A percentile compares a stretch with the other conserved stretches of the same genome.
These are phyloP conservation scores for Nycticorax nycticorax DNA, from an alignment of 2,113 vertebrate species.

Conservation along the genomic window DNA sequence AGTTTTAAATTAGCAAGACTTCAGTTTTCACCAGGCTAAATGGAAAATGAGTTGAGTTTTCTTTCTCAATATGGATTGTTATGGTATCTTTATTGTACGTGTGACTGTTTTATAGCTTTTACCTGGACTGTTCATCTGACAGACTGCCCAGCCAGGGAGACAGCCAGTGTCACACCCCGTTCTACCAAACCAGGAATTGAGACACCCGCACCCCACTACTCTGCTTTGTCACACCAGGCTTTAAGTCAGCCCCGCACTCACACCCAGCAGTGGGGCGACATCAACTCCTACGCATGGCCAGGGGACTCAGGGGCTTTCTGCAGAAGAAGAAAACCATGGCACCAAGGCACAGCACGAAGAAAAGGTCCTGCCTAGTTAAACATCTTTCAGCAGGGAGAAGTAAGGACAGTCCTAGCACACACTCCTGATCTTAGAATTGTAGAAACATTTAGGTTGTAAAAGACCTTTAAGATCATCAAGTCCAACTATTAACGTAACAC, in stretches of 20 bases:
- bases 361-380: background rate
- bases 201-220: accelerated
- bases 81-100: accelerated
- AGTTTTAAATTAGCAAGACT: background rate
- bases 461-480: too few species aligned
- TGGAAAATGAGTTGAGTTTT: background rate
- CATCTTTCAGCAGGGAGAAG: background rate
- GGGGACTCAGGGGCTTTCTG: background rate
- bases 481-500: too few species aligned
- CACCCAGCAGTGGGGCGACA: background rate
- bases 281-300: background rate
- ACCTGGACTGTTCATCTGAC: accelerated
- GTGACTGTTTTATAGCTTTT: background rate
- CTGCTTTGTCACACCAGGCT: background rate
- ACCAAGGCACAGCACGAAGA: background rate
- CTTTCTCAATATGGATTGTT: background rate
- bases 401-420: background rate
- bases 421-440: background rate
- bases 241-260: background rate
- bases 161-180: background rate
- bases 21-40: background rate
- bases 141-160: background rate
- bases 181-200: too few species aligned
- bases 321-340: background rate
- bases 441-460: too few species aligned